Evolutionary conservation across 2,113 vertebrate species (phyloP), one percentile per base, ranked within the genome.

Genomic region (Passer domesticus): DNA sequence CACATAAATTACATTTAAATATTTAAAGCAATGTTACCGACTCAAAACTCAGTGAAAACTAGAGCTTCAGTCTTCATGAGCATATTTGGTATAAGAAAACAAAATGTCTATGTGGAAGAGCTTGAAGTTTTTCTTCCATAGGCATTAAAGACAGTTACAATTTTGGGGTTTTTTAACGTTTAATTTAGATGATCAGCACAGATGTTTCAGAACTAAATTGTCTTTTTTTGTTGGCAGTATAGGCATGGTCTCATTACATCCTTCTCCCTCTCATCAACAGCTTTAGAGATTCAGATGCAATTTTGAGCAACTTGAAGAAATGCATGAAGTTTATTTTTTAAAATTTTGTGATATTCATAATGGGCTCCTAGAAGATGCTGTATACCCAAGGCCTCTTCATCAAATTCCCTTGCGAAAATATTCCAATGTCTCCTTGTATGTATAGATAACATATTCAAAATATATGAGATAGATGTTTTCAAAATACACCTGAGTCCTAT

Each of bases 201-300:
- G 77, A 69, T 83, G 75, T 95, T 91, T 82, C 85, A 83, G 67
- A 77, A 30, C 25, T 89, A 58, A 92, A 77, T 74, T 81, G 59
- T 69, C 53, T 30, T 62, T 69, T 87, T 78, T 52, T 52, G 15
- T 91, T 76, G 25, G 62, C 44, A 92, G 13, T 35, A 72, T 43
- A 75, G 20, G 17, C 52, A 47, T 56, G 33, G 44, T 72, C 52
- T 89, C 55, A 62, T 83, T 80, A 83, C 10, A 74, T 66, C 28
- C 21, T 77, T 86, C 80, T 86, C 20, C 17, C 21, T 80, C 31
- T 76, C 47, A 72, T 94, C 59, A 80, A 86, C 21, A 80, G 19
- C 27, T 73, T 83, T 41, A 35, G 41, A 85, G 43, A 80, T 17
- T 83, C 24, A 5, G 46, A 82, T 74, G 35, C 21, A 64, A 41